These are phyloP conservation scores for Phytoseiulus persimilis DNA, from an alignment of 2,888 invertebrate species.

Conservation along the genomic window DNA sequence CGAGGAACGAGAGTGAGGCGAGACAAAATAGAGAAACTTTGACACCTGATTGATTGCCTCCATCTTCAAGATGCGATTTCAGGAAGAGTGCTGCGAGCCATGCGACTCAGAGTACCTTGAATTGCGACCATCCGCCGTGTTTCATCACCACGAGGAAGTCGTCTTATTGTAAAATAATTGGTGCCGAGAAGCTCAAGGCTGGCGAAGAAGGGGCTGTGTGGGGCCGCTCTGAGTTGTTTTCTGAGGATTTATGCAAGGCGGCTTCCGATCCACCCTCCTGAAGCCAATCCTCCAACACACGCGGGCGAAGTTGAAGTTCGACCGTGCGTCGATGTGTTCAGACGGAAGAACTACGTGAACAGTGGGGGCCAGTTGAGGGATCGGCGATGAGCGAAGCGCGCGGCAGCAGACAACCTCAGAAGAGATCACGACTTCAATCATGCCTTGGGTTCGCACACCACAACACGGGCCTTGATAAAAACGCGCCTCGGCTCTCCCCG, in stretches of 20 bases:
- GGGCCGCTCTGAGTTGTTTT: background rate
- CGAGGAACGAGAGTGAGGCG: background rate
- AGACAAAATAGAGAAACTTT: background rate
- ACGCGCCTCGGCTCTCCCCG: background rate
- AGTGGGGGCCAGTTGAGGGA: background rate
- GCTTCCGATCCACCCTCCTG: background rate
- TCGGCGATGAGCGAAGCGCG: background rate
- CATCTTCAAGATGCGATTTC: background rate
- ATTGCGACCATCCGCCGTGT: too few species aligned
- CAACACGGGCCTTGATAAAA: background rate
- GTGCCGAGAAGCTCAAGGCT: too few species aligned
- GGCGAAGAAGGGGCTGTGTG: too few species aligned
- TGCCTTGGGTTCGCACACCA: background rate
- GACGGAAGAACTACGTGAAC: background rate
- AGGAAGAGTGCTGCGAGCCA: background rate
- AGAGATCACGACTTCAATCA: background rate
- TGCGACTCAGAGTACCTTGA: too few species aligned
- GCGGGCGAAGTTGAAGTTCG: background rate
- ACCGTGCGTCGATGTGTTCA: background rate
- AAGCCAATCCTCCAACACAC: background rate
- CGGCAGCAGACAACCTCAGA: background rate
- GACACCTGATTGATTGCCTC: slow-evolving; percentile 5
- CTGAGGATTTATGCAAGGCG: background rate
- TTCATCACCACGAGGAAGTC: too few species aligned
- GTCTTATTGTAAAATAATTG: too few species aligned